Evolutionary conservation across 2,113 vertebrate species (phyloP).

Genomic region (Notothenia rossii): DNA sequence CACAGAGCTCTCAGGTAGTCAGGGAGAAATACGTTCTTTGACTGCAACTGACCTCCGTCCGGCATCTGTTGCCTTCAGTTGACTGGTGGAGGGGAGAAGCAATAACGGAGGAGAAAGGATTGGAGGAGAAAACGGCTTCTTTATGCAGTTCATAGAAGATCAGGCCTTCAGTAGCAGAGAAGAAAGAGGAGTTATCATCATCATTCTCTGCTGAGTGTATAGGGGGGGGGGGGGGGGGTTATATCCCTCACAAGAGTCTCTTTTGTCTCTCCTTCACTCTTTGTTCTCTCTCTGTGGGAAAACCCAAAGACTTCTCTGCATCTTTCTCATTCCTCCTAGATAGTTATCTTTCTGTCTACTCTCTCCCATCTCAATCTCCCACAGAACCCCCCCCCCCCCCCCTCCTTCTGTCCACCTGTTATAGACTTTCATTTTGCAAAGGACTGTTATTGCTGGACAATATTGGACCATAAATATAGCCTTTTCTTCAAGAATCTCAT

Average conservation of each 20-base stretch:
- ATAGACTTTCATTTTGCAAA: slow-evolving; percentile 21
- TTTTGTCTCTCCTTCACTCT: too few species aligned
- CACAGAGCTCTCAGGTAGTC: neutral
- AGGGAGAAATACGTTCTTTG: slow-evolving; percentile 9
- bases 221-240: slow-evolving; percentile 2
- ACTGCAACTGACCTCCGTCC: slow-evolving; percentile 16
- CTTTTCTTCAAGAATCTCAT: slow-evolving; percentile 35
- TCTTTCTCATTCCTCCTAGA: too few species aligned
- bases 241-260: too few species aligned
- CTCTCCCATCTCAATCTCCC: neutral
- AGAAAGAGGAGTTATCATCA: slow-evolving; percentile 24
- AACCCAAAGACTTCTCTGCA: too few species aligned
- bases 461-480: slow-evolving; percentile 36
- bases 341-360: neutral
- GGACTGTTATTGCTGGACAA: slow-evolving; percentile 28
- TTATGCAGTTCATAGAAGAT: slow-evolving; percentile 41
- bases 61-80: neutral
- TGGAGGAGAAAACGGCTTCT: slow-evolving; percentile 18
- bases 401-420: slow-evolving; percentile 17
- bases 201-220: slow-evolving; percentile 15
- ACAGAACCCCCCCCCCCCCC: too few species aligned
- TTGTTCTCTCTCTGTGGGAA: too few species aligned
- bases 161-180: slow-evolving; percentile 16
- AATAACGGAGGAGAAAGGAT: slow-evolving; percentile 7
- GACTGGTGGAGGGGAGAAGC: slow-evolving; percentile 1